A percentile compares a stretch with the other conserved stretches of the same genome.
phyloP scores from a whole-genome alignment of 92 coral and sea anemone species.

The Virgularia gustaviana region DNA sequence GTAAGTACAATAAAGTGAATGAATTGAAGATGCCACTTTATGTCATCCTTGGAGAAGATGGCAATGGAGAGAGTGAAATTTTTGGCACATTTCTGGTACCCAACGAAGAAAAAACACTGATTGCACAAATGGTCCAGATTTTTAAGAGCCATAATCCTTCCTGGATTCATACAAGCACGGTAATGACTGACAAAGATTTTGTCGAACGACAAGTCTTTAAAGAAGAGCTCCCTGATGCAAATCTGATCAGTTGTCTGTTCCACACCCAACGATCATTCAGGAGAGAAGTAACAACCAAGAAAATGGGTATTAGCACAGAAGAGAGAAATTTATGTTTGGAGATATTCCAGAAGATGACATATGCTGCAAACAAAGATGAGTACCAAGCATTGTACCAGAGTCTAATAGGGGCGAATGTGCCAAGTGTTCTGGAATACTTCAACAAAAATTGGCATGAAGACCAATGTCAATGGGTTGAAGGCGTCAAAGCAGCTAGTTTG shows the following conservation, averaged over 20 bases:
- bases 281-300: constrained; percentile 49
- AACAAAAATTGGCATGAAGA: constrained; percentile 48
- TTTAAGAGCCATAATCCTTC: constrained; percentile 14
- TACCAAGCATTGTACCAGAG: too few species aligned
- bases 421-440: constrained; percentile 44
- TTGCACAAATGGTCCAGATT: neutral
- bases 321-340: constrained; percentile 41
- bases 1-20: constrained; percentile 26
- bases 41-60: constrained; percentile 5
- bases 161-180: constrained; percentile 37
- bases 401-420: too few species aligned
- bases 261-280: constrained; percentile 50
- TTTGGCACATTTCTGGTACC: constrained; percentile 2
- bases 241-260: constrained; percentile 36
- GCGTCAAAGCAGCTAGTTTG: constrained; percentile 35
- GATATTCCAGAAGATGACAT: too few species aligned
- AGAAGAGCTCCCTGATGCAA: constrained; percentile 35
- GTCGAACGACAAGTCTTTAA: too few species aligned
- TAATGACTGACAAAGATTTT: constrained; percentile 58
- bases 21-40: constrained; percentile 19
- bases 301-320: constrained; percentile 48
- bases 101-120: neutral
- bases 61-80: constrained; percentile 28
- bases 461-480: constrained; percentile 55
- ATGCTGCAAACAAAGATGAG: too few species aligned